Base-by-base conservation (phyloP, 2,888 invertebrate species). In the Acleris literana region DNA sequence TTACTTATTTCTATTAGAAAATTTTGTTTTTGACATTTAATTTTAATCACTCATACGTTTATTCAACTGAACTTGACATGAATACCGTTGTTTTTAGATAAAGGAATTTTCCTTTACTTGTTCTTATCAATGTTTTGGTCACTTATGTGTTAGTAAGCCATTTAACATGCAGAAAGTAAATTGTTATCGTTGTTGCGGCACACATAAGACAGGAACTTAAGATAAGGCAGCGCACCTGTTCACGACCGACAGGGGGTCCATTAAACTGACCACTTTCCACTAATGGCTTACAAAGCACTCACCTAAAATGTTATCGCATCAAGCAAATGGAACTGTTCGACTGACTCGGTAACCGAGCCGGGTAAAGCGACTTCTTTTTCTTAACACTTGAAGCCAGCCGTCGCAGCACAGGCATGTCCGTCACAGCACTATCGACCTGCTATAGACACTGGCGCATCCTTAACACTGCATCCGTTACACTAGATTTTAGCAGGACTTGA, bases 301-400 rank as follows among this genome's bases (percentile, higher is more conserved):
- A 92, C 92, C 92, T 92, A 92, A 91, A 92, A 87, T 78, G 85
- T 91, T 92, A 92, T 89, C 92, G 88, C 90, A 90, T 89, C 85
- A 86, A 88, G 79, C 78, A 80, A 83, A 82, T 81, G 81, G 80
- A 90, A 87, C 81, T 77, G 79, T 79, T 79, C 72, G 78, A 79
- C 70, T 84, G 87, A 83, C 81, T 82, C 79, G 79, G 78, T 74
- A 71, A 74, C 75, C 74, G 76, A 81, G 80, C 76, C 82, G 82
- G 82, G 75, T 80, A 83, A 82, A 83, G 78, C 73, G 77, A 75
- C 82, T 87, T 85, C 89, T 92, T 92, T 92, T 92, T 92, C 86
- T 90, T 92, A 73, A 92, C 92, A 85, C 89, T 90, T 68, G 87
- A 81, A 76, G 86, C 87, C 86, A 89, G 82, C 70, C 87, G 84